Evolutionary conservation across 2,797 vertebrate species (phyloP).

Genomic region (Chromobotia macracanthus): DNA sequence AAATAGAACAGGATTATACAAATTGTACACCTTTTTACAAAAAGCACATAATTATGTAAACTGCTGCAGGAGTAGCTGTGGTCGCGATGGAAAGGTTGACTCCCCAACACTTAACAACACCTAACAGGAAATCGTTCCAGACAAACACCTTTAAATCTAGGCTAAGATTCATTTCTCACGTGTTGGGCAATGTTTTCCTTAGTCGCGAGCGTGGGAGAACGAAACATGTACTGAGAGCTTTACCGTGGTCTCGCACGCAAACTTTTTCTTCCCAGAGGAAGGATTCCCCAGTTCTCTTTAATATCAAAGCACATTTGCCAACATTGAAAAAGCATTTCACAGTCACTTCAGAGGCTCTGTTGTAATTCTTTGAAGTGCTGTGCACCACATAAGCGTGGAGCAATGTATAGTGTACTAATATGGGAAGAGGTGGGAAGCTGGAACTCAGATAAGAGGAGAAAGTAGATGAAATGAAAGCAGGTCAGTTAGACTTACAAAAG

Average conservation of each 20-base stretch:
- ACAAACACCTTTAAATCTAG: slow-evolving; percentile 34
- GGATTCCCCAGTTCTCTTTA: slow-evolving; percentile 47
- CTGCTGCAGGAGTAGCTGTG: too few species aligned
- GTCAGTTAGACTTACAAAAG: slow-evolving; percentile 39
- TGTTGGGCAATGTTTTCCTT: slow-evolving; percentile 24
- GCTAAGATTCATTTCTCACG: slow-evolving; percentile 28
- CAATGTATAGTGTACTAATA: slow-evolving; percentile 47
- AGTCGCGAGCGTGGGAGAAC: slow-evolving; percentile 43
- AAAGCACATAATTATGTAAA: too few species aligned
- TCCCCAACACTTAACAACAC: slow-evolving; percentile 2
- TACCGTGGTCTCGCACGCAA: slow-evolving; percentile 21
- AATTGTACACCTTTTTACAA: too few species aligned
- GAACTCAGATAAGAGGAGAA: slow-evolving; percentile 16
- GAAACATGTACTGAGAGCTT: slow-evolving; percentile 50
- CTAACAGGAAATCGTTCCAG: slow-evolving; percentile 3
- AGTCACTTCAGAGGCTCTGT: slow-evolving; percentile 47
- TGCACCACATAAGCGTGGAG: slow-evolving; percentile 37
- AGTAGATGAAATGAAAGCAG: slow-evolving; percentile 26
- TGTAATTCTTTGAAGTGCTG: slow-evolving; percentile 57
- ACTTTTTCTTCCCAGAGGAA: slow-evolving; percentile 38
- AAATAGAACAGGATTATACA: too few species aligned
- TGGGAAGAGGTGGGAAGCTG: slow-evolving; percentile 40
- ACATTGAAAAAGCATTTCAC: slow-evolving; percentile 51
- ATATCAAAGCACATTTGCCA: slow-evolving; percentile 57
- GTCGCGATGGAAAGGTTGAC: too few species aligned